Conservation (phyloP, 2,888 invertebrate genomes). For the Ferdinandea cuprea region DNA sequence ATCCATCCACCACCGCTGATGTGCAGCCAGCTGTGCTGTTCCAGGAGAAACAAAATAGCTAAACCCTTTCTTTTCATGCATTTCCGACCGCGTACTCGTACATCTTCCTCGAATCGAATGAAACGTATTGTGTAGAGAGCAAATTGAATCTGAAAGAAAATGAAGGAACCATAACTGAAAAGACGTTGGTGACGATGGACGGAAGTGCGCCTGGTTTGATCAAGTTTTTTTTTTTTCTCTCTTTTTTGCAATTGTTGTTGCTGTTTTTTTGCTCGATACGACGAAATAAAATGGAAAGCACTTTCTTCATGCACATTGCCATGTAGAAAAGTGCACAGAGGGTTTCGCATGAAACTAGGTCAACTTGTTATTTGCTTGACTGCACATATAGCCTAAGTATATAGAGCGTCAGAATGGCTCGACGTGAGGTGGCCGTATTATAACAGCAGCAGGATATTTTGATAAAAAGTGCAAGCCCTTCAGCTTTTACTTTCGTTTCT, state of each 20-base stretch:
- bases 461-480: conserved; percentile 83
- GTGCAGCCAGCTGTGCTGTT: conserved; percentile 60
- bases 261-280: conserved; percentile 25
- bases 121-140: conserved; percentile 36
- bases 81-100: conserved; percentile 21
- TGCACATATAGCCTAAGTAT: conserved; percentile 75
- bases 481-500: conserved; percentile 83
- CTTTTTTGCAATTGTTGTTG: conserved; percentile 36
- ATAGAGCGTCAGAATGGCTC: conserved; percentile 35
- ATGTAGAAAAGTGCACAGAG: conserved; percentile 71
- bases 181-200: conserved; percentile 17
- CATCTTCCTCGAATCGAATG: conserved; percentile 8
- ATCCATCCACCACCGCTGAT: conserved; percentile 50
- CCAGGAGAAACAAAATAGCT: conserved; percentile 27
- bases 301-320: conserved; percentile 79
- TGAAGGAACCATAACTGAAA: conserved; percentile 19
- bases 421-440: conserved; percentile 9
- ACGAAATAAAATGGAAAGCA: conserved; percentile 80
- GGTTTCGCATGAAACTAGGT: conserved; percentile 68
- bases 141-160: background rate
- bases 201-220: conserved; percentile 72
- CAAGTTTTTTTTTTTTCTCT: too few species aligned
- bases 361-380: conserved; percentile 60
- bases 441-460: conserved; percentile 65
- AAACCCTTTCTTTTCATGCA: conserved; percentile 67